Conservation (phyloP, 2,113 vertebrate species). For the Coptodon bakossiorum region DNA sequence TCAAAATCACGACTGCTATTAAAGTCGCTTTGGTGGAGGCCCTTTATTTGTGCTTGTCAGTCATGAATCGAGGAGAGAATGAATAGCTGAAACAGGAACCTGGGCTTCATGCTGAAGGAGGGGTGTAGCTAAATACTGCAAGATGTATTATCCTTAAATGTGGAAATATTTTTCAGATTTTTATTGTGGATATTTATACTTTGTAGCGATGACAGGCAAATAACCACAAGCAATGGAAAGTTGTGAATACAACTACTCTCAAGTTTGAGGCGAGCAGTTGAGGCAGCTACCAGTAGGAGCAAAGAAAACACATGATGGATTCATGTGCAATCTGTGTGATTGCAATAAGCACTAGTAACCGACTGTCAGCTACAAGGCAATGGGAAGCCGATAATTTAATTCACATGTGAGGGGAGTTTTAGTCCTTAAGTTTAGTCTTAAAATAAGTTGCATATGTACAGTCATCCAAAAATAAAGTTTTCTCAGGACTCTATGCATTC, state of each 20-base stretch:
- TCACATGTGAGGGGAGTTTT: background rate
- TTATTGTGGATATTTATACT: background rate
- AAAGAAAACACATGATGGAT: background rate
- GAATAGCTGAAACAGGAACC: background rate
- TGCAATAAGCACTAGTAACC: background rate
- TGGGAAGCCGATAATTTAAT: accelerated
- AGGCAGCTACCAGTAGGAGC: background rate
- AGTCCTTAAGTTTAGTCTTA: background rate
- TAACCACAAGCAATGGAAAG: background rate
- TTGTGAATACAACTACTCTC: background rate
- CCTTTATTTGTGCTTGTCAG: background rate
- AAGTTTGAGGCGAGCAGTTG: background rate
- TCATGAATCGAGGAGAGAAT: background rate
- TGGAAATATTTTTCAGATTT: background rate
- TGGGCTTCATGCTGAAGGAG: background rate
- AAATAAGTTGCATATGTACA: background rate
- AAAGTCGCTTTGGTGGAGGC: background rate
- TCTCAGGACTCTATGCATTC: background rate
- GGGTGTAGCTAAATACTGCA: background rate
- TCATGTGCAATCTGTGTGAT: background rate
- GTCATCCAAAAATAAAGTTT: background rate
- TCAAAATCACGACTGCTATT: conserved; percentile 1
- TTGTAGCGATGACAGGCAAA: background rate
- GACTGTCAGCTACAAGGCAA: background rate
- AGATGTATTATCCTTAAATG: background rate